phyloP scores from a whole-genome alignment of 2,888 invertebrate genomes.

The Branchipolynoe longqiensis region DNA sequence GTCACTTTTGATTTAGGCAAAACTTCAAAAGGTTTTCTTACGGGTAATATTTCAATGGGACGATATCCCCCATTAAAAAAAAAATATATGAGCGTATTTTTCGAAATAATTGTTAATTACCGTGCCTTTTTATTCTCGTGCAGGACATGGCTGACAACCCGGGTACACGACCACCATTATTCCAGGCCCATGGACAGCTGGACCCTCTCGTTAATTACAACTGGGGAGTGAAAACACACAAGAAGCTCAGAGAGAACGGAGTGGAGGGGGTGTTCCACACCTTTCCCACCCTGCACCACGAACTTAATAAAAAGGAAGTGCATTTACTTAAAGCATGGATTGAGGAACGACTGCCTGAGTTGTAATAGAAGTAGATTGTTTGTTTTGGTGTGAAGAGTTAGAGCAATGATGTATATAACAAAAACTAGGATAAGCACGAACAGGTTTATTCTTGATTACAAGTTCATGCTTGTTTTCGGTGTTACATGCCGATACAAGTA shows the following conservation, averaged over 20 bases:
- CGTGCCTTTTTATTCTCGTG: background rate
- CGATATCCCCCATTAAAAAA: too few relatives aligned
- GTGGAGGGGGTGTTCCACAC: constrained; percentile 38
- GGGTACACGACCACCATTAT: constrained; percentile 46
- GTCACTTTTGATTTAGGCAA: too few relatives aligned
- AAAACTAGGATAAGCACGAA: background rate
- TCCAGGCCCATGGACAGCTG: constrained; percentile 50
- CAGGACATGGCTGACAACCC: constrained; percentile 34
- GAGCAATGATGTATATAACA: background rate
- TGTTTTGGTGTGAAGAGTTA: background rate
- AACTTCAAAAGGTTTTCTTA: too few relatives aligned
- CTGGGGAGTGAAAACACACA: constrained; percentile 54
- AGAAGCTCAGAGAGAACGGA: constrained; percentile 18
- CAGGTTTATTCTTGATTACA: background rate
- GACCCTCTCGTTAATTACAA: constrained; percentile 46
- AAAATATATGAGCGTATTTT: too few relatives aligned
- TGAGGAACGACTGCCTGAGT: background rate
- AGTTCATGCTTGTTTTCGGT: background rate
- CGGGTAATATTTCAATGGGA: too few relatives aligned
- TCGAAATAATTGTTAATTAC: too few relatives aligned
- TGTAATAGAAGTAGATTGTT: background rate
- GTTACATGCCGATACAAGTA: too few relatives aligned
- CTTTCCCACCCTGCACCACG: constrained; percentile 43
- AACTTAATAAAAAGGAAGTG: constrained; percentile 36
- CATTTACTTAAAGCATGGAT: constrained; percentile 38